A percentile compares a stretch with the other conserved stretches of the same genome.
These are phyloP conservation scores for Uloborus diversus DNA, from an alignment of 1,140 invertebrate genomes.

Conservation along the genomic window DNA sequence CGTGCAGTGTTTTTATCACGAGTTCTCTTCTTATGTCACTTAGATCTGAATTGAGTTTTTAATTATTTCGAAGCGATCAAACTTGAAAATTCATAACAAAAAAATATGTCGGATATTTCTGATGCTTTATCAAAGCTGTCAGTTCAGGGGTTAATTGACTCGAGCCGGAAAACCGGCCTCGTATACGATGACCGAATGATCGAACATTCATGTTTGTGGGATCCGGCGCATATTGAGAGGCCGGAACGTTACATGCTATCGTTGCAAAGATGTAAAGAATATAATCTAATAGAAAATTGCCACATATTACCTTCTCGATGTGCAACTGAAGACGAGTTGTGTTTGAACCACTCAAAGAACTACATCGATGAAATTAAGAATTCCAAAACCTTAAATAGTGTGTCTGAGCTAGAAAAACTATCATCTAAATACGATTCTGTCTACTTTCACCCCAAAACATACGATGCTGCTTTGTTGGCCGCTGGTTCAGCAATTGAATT, in stretches of 20 bases:
- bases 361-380: slow-evolving; percentile 74
- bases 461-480: slow-evolving; percentile 77
- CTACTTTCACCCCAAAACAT: slow-evolving; percentile 86
- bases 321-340: slow-evolving; percentile 78
- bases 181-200: slow-evolving; percentile 81
- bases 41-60: no score
- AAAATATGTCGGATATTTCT: not conserved
- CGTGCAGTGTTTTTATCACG: no score
- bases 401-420: slow-evolving; percentile 73
- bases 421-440: slow-evolving; percentile 84
- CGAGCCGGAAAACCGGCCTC: slow-evolving; percentile 73
- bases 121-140: slow-evolving; percentile 2
- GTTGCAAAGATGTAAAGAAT: slow-evolving; percentile 78
- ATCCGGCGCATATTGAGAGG: slow-evolving; percentile 81
- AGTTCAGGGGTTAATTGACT: not conserved
- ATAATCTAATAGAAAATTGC: slow-evolving; percentile 77
- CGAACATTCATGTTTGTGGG: slow-evolving; percentile 84
- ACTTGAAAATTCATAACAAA: no score
- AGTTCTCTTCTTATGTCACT: no score
- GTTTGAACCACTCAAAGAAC: slow-evolving; percentile 72
- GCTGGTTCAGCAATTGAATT: slow-evolving; percentile 84
- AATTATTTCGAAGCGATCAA: no score
- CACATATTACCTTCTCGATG: slow-evolving; percentile 67
- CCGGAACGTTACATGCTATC: slow-evolving; percentile 77
- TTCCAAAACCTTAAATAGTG: slow-evolving; percentile 71